A percentile compares a stretch with the other conserved stretches of the same genome.
These are phyloP conservation scores for Sycobia sp. DNA, from an alignment of 1,140 invertebrate species.

Conservation along the genomic window DNA sequence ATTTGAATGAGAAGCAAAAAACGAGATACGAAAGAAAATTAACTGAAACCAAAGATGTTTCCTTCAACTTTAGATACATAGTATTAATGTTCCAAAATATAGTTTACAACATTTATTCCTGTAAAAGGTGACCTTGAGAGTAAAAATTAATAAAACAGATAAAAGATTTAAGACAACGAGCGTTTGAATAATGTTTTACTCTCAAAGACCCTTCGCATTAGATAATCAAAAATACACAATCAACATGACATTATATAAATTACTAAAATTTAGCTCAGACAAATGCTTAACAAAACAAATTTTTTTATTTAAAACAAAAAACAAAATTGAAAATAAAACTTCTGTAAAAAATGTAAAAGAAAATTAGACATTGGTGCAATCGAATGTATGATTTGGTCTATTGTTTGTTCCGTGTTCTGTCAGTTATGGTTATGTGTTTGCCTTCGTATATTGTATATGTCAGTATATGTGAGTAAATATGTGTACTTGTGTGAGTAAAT, in stretches of 20 bases:
- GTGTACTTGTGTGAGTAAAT: conserved; percentile 12
- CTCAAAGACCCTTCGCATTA: conserved; percentile 20
- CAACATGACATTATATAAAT: conserved; percentile 12
- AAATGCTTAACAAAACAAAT: conserved; percentile 9
- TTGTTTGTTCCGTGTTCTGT: conserved; percentile 4
- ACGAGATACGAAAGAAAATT: conserved; percentile 5
- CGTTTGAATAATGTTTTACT: background rate
- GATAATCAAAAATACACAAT: conserved; percentile 13
- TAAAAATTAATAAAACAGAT: background rate
- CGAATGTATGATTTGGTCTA: background rate
- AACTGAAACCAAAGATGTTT: conserved; percentile 12
- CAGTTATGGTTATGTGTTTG: background rate
- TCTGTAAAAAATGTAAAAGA: too few relatives aligned
- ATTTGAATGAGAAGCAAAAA: conserved; percentile 13
- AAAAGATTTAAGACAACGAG: background rate
- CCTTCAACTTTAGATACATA: too few relatives aligned
- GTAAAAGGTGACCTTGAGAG: conserved; percentile 15
- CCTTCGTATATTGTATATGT: background rate
- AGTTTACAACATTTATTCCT: conserved; percentile 11
- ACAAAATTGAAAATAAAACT: too few relatives aligned
- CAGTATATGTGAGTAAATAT: background rate
- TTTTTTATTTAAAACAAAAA: too few relatives aligned
- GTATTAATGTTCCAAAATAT: too few relatives aligned
- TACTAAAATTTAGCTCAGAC: conserved; percentile 16
- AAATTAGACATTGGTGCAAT: conserved; percentile 7